Conservation (phyloP, 2,797 vertebrate species). For the Streptopelia turtur region DNA sequence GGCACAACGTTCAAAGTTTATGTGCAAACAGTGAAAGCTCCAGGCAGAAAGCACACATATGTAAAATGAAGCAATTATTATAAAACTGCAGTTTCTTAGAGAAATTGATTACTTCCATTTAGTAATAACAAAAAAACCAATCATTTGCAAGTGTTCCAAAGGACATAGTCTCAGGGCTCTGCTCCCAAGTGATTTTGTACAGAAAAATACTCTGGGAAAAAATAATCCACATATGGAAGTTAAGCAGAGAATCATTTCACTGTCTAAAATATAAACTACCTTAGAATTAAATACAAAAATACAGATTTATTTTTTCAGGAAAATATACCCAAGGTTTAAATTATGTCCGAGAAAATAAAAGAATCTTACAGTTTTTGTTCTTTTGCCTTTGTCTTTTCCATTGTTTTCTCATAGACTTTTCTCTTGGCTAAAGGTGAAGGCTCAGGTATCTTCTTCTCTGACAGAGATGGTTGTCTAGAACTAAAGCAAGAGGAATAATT, state of each 20-base stretch:
- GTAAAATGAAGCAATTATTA: background rate
- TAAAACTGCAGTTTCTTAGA: background rate
- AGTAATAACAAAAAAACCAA: background rate
- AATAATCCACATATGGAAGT: background rate
- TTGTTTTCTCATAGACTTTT: constrained; percentile 83
- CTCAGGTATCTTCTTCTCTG: constrained; percentile 87
- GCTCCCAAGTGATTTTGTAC: background rate
- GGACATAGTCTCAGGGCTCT: background rate
- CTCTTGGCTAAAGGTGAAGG: constrained; percentile 88
- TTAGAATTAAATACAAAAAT: background rate
- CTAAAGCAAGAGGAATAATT: constrained; percentile 69
- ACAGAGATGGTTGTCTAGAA: constrained; percentile 81
- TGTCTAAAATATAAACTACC: background rate
- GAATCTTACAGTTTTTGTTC: constrained; percentile 89
- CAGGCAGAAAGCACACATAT: background rate
- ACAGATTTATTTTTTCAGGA: background rate
- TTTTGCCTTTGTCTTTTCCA: constrained; percentile 88
- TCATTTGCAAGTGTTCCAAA: background rate
- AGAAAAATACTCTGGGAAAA: background rate
- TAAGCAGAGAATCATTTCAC: background rate
- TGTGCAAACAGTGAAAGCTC: background rate
- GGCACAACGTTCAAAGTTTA: background rate
- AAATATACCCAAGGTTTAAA: background rate
- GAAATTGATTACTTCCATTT: background rate
- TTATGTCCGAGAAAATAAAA: background rate